These are phyloP conservation scores for Ptilodon capucinus DNA, from an alignment of 2,888 invertebrate species.

Conservation along the genomic window DNA sequence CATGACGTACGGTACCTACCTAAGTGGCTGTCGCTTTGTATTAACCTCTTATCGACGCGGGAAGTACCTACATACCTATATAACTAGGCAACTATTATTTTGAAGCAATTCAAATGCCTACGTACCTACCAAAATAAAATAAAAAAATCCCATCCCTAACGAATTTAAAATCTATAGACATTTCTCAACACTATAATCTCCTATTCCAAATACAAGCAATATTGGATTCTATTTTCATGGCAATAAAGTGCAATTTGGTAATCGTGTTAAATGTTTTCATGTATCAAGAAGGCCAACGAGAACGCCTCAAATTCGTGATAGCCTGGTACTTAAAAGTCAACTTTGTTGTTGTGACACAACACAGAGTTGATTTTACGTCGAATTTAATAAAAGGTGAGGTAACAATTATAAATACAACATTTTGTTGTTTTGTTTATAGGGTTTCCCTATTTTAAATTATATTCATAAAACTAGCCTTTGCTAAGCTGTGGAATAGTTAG, in stretches of 20 bases:
- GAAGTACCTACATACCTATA: not conserved
- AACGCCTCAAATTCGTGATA: constrained; percentile 35
- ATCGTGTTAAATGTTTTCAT: constrained; percentile 2
- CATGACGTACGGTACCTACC: constrained; percentile 11
- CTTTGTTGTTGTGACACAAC: constrained; percentile 19
- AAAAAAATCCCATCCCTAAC: not conserved
- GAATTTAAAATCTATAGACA: no score
- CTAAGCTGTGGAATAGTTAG: no score
- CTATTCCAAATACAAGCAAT: constrained; percentile 17
- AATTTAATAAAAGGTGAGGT: no score
- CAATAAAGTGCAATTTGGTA: not conserved
- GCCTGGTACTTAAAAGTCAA: constrained; percentile 46
- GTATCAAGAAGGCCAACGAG: constrained; percentile 15
- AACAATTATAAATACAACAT: no score
- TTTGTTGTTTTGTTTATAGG: no score
- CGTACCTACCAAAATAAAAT: not conserved
- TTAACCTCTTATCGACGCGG: constrained; percentile 1
- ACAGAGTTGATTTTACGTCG: not conserved
- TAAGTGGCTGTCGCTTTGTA: constrained; percentile 3
- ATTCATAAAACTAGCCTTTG: no score
- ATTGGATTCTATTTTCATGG: rapidly evolving
- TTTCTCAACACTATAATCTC: no score
- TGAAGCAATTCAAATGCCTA: not conserved
- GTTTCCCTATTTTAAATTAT: no score
- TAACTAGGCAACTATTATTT: no score